Evolutionary conservation across 2,113 vertebrate genomes (phyloP), one percentile per base, ranked within the genome.

Genomic region (Trematomus loennbergii): DNA sequence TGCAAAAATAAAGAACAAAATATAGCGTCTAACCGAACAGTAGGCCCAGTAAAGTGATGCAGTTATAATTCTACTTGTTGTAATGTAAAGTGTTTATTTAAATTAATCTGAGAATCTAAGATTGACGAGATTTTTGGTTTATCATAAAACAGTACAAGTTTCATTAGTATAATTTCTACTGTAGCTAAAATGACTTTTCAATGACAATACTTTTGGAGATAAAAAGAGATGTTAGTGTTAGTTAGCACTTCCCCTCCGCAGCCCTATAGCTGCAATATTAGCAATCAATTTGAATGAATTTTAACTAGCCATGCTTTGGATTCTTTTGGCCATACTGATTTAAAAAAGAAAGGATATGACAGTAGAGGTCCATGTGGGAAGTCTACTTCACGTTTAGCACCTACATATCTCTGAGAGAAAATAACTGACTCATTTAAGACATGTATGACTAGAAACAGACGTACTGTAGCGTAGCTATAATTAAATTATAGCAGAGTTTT

Each of bases 1-100:
- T 93, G 85, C 29, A 59, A 81, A 81, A 80, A 18, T 12, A 54
- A 22, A 8, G 36, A 52, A 66, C n/a, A 11, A 15, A 29, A 33
- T n/a, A 5, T 80, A 82, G 33, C 1, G 11, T 10, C 52, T 12
- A 18, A 12, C 3, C 12, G 22, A 80, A 17, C 1, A 29, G 18
- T 43, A 45, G 36, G 9, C 11, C 22, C 2, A 54, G 33, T 6
- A 12, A 49, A 15, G 12, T 22, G 57, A 63, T 0, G n/a, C 20
- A n/a, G 2, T 16, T 54, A 0, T 40, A 29, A 63, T 43, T 4
- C 25, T 0, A 18, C 36, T 55, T 49, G 48, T 50, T 40, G 9
- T 5, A 25, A 46, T 48, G 25, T 45, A 29, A 29, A 17, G 58
- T 40, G 29, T 40, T 58, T 66, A 5, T 48, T 60, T 58, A 20